Conservation (phyloP, 1,140 invertebrate genomes). For the Monomorium pharaonis region DNA sequence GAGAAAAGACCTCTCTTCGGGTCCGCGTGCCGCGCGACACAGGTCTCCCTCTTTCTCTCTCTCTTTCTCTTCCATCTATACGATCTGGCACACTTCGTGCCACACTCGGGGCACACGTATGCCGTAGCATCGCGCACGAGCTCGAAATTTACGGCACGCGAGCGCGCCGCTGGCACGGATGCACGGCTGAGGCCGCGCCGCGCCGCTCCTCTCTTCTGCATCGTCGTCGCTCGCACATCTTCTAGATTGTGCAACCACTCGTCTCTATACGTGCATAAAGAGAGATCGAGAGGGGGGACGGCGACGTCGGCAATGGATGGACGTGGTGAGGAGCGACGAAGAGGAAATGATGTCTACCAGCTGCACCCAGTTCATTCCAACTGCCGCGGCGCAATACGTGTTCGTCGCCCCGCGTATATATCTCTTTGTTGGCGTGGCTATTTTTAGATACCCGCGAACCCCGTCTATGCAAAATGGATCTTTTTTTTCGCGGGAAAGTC, state of each 20-base stretch:
- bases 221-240: conserved; percentile 70
- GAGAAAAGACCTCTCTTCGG: conserved; percentile 57
- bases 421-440: conserved; percentile 45
- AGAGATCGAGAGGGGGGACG: conserved; percentile 50
- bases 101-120: conserved; percentile 82
- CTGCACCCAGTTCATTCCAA: conserved; percentile 78
- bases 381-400: conserved; percentile 69
- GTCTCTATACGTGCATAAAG: conserved; percentile 41
- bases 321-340: conserved; percentile 30
- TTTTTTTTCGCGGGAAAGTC: background rate
- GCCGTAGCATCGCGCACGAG: conserved; percentile 81
- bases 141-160: conserved; percentile 84
- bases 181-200: conserved; percentile 65
- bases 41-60: conserved; percentile 56
- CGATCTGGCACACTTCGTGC: conserved; percentile 80
- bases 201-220: conserved; percentile 60
- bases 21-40: conserved; percentile 51
- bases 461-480: background rate
- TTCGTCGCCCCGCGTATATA: conserved; percentile 13
- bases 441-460: conserved; percentile 24
- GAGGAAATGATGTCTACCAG: conserved; percentile 73
- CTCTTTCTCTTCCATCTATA: conserved; percentile 36
- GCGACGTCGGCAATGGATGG: conserved; percentile 8
- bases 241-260: conserved; percentile 68
- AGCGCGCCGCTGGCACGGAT: conserved; percentile 75